Conservation (phyloP, 2,797 vertebrate genomes). For the Helarctos malayanus region DNA sequence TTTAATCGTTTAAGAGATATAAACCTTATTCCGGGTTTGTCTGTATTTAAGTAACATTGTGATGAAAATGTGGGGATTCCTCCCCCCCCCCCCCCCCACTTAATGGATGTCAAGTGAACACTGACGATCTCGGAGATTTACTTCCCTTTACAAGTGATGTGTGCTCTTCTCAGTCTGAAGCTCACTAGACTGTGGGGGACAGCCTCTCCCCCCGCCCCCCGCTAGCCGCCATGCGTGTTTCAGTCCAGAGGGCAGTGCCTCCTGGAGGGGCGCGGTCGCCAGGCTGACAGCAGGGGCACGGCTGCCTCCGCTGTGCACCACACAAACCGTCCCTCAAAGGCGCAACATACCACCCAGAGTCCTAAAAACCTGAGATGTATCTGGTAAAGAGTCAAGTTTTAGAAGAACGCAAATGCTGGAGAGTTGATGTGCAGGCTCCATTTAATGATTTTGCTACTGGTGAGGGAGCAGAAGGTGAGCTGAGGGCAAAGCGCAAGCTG, state of each 20-base stretch:
- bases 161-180: neutral
- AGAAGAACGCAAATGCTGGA: neutral
- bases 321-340: neutral
- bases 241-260: neutral
- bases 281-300: neutral
- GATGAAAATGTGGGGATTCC: neutral
- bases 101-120: neutral
- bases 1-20: neutral
- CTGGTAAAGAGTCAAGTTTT: neutral
- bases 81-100: too few relatives aligned
- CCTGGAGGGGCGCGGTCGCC: neutral
- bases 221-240: rapidly evolving
- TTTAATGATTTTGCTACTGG: neutral
- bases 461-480: neutral
- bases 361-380: neutral
- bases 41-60: neutral
- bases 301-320: neutral
- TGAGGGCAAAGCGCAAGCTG: neutral
- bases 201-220: too few relatives aligned
- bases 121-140: neutral
- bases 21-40: neutral
- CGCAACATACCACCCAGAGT: neutral
- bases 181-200: neutral
- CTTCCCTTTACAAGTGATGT: neutral
- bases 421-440: neutral